Evolutionary conservation across 2,888 invertebrate species (phyloP), one percentile per base, ranked within the genome.

Genomic region (Netelia fuscicornis): DNA sequence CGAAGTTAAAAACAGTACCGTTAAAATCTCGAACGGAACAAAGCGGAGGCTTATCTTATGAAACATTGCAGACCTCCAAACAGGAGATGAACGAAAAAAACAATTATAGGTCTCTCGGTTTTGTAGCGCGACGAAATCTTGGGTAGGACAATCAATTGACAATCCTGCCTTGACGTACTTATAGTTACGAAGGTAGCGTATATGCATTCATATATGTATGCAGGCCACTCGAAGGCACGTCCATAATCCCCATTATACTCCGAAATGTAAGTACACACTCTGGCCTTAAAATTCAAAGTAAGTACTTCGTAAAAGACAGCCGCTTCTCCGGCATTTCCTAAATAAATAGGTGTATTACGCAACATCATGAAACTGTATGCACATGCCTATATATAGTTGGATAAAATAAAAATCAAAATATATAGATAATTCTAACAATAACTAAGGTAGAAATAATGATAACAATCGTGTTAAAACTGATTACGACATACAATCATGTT

Each of bases 171-270:
- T 48, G 56, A 52, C 54, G 44, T 44, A 71, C 37, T 44, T n/a
- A 52, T 23, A 23, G n/a, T 17, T 20, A 44, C 20, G 10, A 44
- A 17, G 9, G 17, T 17, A 30, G 37, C 25, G 64, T 17, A 52
- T 81, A 56, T 17, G 84, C 78, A 85, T 81, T 64, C 62, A 78
- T 81, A 67, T 72, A 81, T 85, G 81, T 78, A 85, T 85, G 81
- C 81, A 79, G 81, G 85, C 48, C 81, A 75, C 48, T 44, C 56
- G 54, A 44, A n/a, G 42, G 25, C 20, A 65, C n/a, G 48, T 58
- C 10, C 44, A 48, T 64, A 80, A 80, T 72, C 25, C 65, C 56
- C 56, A 72, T 80, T 80, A 72, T 79, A 3, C 20, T 64, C 76
- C 25, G n/a, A 74, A 70, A 74, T 54, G 30, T 42, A 17, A 64